These are phyloP conservation scores for Gastrophysa polygoni DNA, from an alignment of 2,888 invertebrate genomes.

Conservation along the genomic window DNA sequence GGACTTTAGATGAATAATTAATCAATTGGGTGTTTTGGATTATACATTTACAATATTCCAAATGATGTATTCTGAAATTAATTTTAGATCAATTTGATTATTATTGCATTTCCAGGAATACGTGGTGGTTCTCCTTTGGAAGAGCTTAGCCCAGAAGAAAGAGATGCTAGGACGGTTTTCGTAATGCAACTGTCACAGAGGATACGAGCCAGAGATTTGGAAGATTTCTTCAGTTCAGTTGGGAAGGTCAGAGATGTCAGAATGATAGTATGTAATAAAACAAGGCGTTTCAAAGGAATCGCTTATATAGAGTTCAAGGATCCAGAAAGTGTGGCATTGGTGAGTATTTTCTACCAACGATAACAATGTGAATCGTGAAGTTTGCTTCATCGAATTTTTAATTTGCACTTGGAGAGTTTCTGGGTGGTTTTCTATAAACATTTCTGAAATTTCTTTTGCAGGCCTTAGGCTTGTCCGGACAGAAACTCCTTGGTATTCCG, in stretches of 20 bases:
- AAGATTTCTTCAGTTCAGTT: conserved; percentile 98
- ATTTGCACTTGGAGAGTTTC: too few relatives aligned
- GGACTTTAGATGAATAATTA: too few relatives aligned
- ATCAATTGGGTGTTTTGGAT: too few relatives aligned
- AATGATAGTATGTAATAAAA: conserved; percentile 98
- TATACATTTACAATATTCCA: neutral
- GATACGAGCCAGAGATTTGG: conserved; percentile 91
- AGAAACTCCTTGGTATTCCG: conserved; percentile 93
- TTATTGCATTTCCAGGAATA: conserved; percentile 53
- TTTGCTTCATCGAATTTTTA: too few relatives aligned
- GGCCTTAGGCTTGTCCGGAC: conserved; percentile 95
- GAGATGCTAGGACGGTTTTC: conserved; percentile 98
- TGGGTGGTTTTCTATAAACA: too few relatives aligned
- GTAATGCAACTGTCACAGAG: conserved; percentile 97
- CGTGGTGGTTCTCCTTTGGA: conserved; percentile 67
- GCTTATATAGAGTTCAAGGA: conserved; percentile 99
- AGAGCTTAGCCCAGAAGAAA: conserved; percentile 93
- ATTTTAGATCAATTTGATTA: too few relatives aligned
- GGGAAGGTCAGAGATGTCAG: conserved; percentile 98
- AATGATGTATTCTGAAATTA: too few relatives aligned
- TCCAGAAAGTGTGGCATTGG: conserved; percentile 94
- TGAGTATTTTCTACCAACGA: conserved; percentile 63
- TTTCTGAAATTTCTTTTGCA: conserved; percentile 61
- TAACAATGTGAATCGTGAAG: too few relatives aligned
- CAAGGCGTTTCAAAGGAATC: conserved; percentile 97